phyloP scores from a whole-genome alignment of 2,113 vertebrate species.

The Sylvilagus bachmani region DNA sequence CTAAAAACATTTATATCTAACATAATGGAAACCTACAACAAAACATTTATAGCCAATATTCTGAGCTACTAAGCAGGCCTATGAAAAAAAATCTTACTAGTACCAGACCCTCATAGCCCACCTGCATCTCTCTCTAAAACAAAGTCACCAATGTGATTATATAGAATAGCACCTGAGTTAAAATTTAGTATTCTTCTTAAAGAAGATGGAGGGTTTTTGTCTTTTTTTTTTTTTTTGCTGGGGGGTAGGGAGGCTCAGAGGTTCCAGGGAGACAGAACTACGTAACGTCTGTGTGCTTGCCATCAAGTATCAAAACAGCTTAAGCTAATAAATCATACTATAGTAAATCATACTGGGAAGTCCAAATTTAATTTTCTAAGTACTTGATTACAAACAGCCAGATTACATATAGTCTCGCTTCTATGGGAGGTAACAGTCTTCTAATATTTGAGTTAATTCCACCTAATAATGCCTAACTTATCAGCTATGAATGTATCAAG shows the following conservation, averaged over 20 bases:
- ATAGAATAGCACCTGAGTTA: neutral
- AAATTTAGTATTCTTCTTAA: neutral
- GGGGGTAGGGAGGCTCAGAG: no score
- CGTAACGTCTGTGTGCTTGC: neutral
- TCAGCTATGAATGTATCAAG: neutral
- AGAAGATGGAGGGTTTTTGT: neutral
- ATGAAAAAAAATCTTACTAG: neutral
- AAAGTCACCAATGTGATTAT: neutral
- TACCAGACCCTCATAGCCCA: neutral
- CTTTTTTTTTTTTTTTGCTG: neutral
- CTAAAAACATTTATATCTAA: neutral
- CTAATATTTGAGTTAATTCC: neutral
- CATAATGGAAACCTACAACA: neutral
- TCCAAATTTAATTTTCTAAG: slow-evolving; percentile 17
- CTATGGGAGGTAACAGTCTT: neutral
- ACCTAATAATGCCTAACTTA: neutral
- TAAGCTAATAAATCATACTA: neutral
- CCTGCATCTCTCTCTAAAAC: neutral
- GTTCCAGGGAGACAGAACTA: neutral
- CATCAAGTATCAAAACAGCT: neutral
- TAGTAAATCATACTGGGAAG: neutral
- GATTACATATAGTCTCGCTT: neutral
- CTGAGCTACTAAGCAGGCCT: neutral
- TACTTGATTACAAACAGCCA: neutral
- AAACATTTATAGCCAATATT: neutral